Percentiles rank a stretch among this genome's conserved stretches.
phyloP scores from a whole-genome alignment of 2,113 vertebrate genomes.

The Serinus canaria region DNA sequence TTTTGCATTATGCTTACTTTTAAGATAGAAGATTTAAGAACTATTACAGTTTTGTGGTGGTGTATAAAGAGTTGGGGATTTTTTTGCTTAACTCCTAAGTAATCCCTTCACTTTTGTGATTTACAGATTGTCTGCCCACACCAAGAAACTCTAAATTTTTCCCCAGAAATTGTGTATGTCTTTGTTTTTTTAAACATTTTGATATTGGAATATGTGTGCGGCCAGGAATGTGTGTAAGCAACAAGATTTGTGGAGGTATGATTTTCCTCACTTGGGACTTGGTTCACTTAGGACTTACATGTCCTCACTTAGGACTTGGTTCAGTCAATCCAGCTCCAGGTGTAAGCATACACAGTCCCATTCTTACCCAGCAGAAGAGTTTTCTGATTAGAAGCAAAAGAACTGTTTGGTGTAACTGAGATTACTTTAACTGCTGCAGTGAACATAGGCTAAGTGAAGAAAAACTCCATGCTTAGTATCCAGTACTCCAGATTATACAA shows the following conservation, averaged over 20 bases:
- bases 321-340: neutral
- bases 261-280: neutral
- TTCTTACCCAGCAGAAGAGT: neutral
- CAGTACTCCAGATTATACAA: neutral
- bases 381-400: neutral
- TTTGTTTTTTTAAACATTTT: neutral
- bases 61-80: neutral
- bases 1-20: neutral
- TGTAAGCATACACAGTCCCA: neutral
- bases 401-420: neutral
- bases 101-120: neutral
- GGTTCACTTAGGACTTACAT: neutral
- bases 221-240: neutral
- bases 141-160: neutral
- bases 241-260: neutral
- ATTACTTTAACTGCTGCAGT: neutral
- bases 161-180: neutral
- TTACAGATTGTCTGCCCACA: neutral
- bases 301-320: neutral
- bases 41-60: neutral
- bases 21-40: neutral
- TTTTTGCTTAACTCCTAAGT: neutral
- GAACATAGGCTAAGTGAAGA: neutral
- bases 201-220: neutral
- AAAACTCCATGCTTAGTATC: slow-evolving; percentile 9